Percentiles rank a stretch among this genome's conserved stretches.
These are phyloP conservation scores for Conopomorpha cramerella DNA, from an alignment of 1,140 invertebrate genomes.

Conservation along the genomic window DNA sequence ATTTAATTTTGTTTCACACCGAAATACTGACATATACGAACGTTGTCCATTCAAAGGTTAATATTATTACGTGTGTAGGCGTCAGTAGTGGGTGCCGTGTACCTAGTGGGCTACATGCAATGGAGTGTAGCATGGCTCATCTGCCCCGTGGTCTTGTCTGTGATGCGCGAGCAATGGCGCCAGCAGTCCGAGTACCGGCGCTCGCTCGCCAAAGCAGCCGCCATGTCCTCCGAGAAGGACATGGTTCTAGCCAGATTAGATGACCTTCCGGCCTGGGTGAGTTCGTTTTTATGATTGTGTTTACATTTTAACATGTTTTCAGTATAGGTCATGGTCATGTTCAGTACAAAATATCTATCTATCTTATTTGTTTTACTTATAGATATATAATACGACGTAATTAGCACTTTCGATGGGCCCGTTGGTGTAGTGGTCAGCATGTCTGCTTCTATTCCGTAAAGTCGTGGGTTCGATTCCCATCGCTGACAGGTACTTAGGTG, in stretches of 20 bases:
- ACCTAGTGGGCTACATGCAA: constrained; percentile 84
- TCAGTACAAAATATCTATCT: background rate
- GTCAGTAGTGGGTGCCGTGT: constrained; percentile 68
- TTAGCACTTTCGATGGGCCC: too few relatives aligned
- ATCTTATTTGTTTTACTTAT: background rate
- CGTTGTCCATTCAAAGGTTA: too few relatives aligned
- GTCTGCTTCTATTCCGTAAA: background rate
- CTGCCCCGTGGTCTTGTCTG: constrained; percentile 77
- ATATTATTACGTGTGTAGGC: too few relatives aligned
- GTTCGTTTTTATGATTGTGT: constrained; percentile 10
- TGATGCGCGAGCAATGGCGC: constrained; percentile 79
- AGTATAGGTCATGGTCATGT: too few relatives aligned
- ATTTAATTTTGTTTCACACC: too few relatives aligned
- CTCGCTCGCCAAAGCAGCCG: constrained; percentile 78
- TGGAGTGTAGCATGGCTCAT: constrained; percentile 87
- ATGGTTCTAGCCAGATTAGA: constrained; percentile 83
- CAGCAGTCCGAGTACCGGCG: constrained; percentile 76
- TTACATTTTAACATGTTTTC: too few relatives aligned
- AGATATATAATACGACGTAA: too few relatives aligned
- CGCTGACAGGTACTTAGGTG: too few relatives aligned
- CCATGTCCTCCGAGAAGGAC: constrained; percentile 81
- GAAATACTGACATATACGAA: too few relatives aligned
- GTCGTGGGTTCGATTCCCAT: too few relatives aligned
- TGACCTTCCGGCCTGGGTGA: constrained; percentile 91
- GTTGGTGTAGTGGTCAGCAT: background rate